Percentiles rank a stretch among this genome's conserved stretches.
These are phyloP conservation scores for Heteractis magnifica DNA, from an alignment of 92 coral and sea anemone genomes.

Conservation along the genomic window DNA sequence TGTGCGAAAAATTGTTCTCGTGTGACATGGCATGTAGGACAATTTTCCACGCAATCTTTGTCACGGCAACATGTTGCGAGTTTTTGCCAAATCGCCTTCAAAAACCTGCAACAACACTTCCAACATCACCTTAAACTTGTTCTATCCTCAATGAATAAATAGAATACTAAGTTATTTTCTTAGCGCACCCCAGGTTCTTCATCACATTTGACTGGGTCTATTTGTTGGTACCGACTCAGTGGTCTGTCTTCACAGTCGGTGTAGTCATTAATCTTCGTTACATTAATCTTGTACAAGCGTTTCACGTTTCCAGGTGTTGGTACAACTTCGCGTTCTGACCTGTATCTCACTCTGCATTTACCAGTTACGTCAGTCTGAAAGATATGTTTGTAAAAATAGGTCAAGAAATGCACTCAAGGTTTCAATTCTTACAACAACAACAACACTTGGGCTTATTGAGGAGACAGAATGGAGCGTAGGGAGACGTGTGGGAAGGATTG, in stretches of 20 bases:
- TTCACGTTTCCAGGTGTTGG: background rate
- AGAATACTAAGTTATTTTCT: too few species aligned
- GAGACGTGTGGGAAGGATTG: background rate
- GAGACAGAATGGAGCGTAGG: background rate
- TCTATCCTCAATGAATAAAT: too few species aligned
- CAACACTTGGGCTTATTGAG: background rate
- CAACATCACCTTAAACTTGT: too few species aligned
- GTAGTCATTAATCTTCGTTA: slow-evolving; percentile 22
- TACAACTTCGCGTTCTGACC: background rate
- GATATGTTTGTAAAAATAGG: background rate
- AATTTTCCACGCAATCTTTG: too few species aligned
- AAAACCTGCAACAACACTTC: too few species aligned
- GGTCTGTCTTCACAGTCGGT: slow-evolving; percentile 23
- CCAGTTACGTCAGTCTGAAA: slow-evolving; percentile 27
- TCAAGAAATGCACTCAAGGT: too few species aligned
- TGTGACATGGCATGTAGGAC: too few species aligned
- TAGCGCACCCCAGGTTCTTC: slow-evolving; percentile 5
- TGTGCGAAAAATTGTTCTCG: too few species aligned
- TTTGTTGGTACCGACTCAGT: background rate
- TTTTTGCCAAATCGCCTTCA: too few species aligned
- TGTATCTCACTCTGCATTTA: slow-evolving; percentile 17
- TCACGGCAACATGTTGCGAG: too few species aligned
- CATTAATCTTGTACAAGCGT: background rate
- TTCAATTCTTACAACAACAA: background rate
- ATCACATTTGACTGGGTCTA: slow-evolving; percentile 7